Evolutionary conservation across 64 coral and sea anemone species (phyloP).

Genomic region (Orbicella faveolata): DNA sequence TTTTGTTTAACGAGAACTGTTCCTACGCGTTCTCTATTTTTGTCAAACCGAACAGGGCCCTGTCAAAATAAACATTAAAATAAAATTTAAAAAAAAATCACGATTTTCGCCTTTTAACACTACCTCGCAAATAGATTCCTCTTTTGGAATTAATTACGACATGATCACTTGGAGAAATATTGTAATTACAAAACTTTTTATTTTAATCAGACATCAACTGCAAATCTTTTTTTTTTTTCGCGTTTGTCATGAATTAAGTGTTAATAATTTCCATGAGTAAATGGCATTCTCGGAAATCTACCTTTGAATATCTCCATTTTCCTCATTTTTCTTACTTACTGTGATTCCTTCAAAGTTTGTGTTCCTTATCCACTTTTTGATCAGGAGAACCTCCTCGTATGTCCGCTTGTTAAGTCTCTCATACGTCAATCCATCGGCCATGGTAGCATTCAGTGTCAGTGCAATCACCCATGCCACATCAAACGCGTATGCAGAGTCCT

Average conservation of each 20-base stretch:
- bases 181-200: neutral
- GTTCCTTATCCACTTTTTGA: neutral
- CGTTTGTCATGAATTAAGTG: too few relatives aligned
- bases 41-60: conserved; percentile 51
- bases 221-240: too few relatives aligned
- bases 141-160: too few relatives aligned
- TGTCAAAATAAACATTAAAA: neutral
- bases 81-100: too few relatives aligned
- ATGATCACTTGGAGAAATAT: too few relatives aligned
- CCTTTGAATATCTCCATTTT: neutral
- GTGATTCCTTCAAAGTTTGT: conserved; percentile 13
- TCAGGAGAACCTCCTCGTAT: neutral
- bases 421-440: conserved; percentile 1
- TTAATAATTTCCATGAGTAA: too few relatives aligned
- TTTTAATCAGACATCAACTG: neutral
- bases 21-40: conserved; percentile 36
- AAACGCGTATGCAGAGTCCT: conserved; percentile 64
- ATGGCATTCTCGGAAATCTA: too few relatives aligned
- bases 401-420: neutral
- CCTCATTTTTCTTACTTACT: neutral
- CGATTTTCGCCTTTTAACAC: too few relatives aligned
- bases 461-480: conserved; percentile 69
- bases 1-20: conserved; percentile 41
- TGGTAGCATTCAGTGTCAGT: conserved; percentile 34
- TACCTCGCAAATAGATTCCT: too few relatives aligned